Percentiles rank a stretch among this genome's conserved stretches.
Conservation (phyloP, 2,113 vertebrate species). For the Aptenodytes patagonicus region DNA sequence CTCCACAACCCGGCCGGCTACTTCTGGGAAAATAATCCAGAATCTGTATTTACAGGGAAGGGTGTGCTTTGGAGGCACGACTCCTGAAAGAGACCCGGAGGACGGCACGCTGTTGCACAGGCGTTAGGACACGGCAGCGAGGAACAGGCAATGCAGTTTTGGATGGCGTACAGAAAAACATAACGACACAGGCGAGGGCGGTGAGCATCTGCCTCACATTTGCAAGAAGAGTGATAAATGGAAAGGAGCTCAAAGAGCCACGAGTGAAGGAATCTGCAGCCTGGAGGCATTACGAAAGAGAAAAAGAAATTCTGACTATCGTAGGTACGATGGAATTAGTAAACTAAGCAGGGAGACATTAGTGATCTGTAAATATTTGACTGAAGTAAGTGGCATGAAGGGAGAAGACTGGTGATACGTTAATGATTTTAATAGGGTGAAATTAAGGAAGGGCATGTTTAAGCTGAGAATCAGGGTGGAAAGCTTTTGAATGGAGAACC, state of each 20-base stretch:
- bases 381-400: background rate
- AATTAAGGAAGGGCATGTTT: background rate
- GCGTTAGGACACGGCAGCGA: rapidly evolving
- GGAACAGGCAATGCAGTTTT: background rate
- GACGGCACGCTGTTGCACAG: background rate
- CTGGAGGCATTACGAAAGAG: background rate
- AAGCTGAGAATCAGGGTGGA: background rate
- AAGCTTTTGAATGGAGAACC: background rate
- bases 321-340: background rate
- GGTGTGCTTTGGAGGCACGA: background rate
- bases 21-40: background rate
- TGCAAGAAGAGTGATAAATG: background rate
- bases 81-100: background rate
- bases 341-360: background rate
- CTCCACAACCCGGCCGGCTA: rapidly evolving
- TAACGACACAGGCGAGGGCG: background rate
- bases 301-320: background rate
- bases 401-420: background rate
- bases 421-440: background rate
- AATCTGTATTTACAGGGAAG: background rate
- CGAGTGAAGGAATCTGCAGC: background rate
- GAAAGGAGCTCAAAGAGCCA: background rate
- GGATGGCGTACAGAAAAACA: background rate
- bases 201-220: background rate
- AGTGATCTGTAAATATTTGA: background rate